A percentile compares a stretch with the other conserved stretches of the same genome.
Conservation (phyloP, 1,140 invertebrate species). For the Drosophila lacertosa region DNA sequence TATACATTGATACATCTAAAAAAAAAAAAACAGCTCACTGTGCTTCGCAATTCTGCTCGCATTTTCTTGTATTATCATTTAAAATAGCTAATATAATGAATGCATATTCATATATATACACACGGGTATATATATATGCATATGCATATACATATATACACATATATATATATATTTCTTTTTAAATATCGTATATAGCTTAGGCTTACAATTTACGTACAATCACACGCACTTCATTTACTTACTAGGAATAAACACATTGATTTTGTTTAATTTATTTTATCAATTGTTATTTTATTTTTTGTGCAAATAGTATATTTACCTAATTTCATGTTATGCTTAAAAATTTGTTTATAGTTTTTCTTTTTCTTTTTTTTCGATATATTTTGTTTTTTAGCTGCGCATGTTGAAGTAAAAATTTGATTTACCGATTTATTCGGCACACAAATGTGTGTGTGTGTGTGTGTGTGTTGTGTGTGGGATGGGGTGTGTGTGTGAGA, state of each 20-base stretch:
- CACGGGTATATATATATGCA: constrained; percentile 2
- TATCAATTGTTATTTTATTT: constrained; percentile 5
- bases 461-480: constrained; percentile 28
- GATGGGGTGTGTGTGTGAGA: constrained; percentile 22
- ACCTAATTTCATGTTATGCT: constrained; percentile 42
- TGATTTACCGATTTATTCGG: constrained; percentile 49
- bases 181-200: constrained; percentile 36
- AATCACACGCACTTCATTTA: constrained; percentile 77
- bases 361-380: constrained; percentile 16
- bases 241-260: constrained; percentile 70
- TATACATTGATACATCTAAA: constrained; percentile 72
- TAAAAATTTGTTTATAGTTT: too few species aligned
- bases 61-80: constrained; percentile 49
- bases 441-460: constrained; percentile 48
- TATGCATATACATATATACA: constrained; percentile 15
- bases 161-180: neutral
- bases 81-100: constrained; percentile 59
- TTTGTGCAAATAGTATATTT: constrained; percentile 44
- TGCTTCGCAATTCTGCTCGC: constrained; percentile 35
- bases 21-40: constrained; percentile 62
- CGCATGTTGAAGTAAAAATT: constrained; percentile 50
- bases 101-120: constrained; percentile 37
- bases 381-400: constrained; percentile 59
- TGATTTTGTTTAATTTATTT: constrained; percentile 33
- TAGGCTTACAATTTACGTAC: constrained; percentile 67